Conservation (phyloP, 2,888 invertebrate genomes). For the Ferrisia virgata region DNA sequence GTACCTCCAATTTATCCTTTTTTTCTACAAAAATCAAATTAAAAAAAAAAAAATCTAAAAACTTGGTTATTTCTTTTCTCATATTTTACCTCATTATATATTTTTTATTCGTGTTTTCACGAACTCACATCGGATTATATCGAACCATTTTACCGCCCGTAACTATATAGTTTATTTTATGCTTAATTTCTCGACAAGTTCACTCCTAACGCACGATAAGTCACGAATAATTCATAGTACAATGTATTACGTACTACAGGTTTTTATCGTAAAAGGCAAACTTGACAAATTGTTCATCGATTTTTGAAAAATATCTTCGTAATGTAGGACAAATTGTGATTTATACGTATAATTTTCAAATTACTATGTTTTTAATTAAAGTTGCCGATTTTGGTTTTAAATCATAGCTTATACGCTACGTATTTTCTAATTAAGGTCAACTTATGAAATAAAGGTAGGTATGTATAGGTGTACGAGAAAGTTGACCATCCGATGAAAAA, state of each 20-base stretch:
- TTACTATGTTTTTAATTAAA: not conserved
- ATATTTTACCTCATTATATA: too few species aligned
- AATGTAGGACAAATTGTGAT: conserved; percentile 1
- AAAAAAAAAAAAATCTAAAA: too few species aligned
- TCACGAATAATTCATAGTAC: not conserved
- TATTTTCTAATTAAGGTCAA: not conserved
- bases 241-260: too few species aligned
- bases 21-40: too few species aligned
- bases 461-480: not conserved
- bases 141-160: not conserved
- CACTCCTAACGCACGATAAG: not conserved
- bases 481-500: not conserved
- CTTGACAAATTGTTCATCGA: not conserved
- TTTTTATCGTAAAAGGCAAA: not conserved
- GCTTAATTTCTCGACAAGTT: not conserved
- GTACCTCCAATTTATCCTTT: too few species aligned
- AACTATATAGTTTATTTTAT: not conserved
- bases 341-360: not conserved
- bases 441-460: not conserved
- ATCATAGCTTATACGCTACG: not conserved
- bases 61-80: too few species aligned
- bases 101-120: not conserved
- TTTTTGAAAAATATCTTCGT: not conserved
- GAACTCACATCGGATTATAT: not conserved
- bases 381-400: not conserved